Evolutionary conservation across 2,888 invertebrate genomes (phyloP).

Genomic region (Plutella xylostella): DNA sequence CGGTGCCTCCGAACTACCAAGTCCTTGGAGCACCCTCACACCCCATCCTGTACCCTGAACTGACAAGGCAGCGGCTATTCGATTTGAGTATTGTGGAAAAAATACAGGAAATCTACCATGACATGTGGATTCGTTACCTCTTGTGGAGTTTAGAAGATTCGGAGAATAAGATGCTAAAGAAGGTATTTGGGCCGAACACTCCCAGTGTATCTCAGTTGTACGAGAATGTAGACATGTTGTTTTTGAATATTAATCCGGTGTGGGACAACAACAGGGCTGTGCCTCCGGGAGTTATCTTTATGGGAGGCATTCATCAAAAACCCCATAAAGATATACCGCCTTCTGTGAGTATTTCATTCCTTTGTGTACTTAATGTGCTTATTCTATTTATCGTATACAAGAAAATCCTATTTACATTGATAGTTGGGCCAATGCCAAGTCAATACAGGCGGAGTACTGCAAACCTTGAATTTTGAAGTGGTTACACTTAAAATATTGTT

Average conservation of each 20-base stretch:
- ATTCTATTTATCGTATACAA: no score
- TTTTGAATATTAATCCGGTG: not conserved
- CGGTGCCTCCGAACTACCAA: not conserved
- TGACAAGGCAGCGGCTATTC: not conserved
- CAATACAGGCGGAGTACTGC: no score
- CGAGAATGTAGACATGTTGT: not conserved
- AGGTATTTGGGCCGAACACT: not conserved
- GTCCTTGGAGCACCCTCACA: not conserved
- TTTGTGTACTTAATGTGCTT: no score
- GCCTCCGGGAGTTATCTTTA: not conserved
- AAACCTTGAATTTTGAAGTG: not conserved
- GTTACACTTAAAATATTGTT: not conserved
- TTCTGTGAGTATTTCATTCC: not conserved
- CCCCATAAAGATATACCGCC: not conserved
- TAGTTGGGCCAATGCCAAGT: no score
- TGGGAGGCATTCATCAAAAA: not conserved
- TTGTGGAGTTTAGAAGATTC: not conserved
- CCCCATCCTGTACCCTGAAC: not conserved
- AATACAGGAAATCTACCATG: not conserved
- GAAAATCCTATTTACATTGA: no score
- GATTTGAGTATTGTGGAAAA: not conserved
- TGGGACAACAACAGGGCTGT: slow-evolving; percentile 1
- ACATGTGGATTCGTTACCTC: not conserved
- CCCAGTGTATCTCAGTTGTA: not conserved
- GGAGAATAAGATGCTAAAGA: not conserved